Conservation (phyloP, 2,888 invertebrate genomes). For the Caenorhabditis angaria region DNA sequence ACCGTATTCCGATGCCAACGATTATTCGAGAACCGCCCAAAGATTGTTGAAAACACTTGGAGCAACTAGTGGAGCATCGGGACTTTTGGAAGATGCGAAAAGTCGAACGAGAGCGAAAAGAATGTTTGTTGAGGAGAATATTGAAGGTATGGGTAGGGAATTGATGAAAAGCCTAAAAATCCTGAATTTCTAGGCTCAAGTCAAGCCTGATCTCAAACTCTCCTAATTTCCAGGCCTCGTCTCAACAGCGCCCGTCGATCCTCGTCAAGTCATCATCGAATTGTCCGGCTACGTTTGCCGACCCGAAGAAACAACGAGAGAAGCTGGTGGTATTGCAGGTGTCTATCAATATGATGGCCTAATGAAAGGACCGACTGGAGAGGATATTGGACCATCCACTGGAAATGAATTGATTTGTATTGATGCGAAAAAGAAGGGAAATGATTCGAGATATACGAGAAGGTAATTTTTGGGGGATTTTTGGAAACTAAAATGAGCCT, state of each 20-base stretch:
- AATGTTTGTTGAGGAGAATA: slow-evolving; percentile 25
- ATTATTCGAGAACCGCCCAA: slow-evolving; percentile 21
- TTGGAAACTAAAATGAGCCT: too few relatives aligned
- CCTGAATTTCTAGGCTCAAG: too few relatives aligned
- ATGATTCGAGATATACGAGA: slow-evolving; percentile 29
- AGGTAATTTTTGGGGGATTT: slow-evolving; percentile 8
- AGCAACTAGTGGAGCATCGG: slow-evolving; percentile 20
- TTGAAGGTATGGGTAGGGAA: too few relatives aligned
- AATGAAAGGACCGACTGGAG: slow-evolving; percentile 35
- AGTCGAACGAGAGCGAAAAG: slow-evolving; percentile 10
- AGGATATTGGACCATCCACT: slow-evolving; percentile 12
- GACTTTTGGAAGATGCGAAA: slow-evolving; percentile 20
- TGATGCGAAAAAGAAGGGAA: slow-evolving; percentile 29
- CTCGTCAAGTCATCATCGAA: slow-evolving; percentile 25
- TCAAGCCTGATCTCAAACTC: too few relatives aligned
- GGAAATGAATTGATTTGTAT: slow-evolving; percentile 23
- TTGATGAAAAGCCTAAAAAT: too few relatives aligned
- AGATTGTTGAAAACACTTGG: slow-evolving; percentile 13
- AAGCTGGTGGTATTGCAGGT: slow-evolving; percentile 13
- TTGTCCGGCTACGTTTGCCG: slow-evolving; percentile 24
- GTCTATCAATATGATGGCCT: slow-evolving; percentile 36
- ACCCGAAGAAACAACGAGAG: slow-evolving; percentile 18
- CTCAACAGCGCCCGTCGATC: slow-evolving; percentile 3
- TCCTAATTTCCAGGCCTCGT: too few relatives aligned
- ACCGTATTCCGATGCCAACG: slow-evolving; percentile 12